Evolutionary conservation across 2,113 vertebrate species (phyloP), one percentile per base, ranked within the genome.

Genomic region (Calypte anna): DNA sequence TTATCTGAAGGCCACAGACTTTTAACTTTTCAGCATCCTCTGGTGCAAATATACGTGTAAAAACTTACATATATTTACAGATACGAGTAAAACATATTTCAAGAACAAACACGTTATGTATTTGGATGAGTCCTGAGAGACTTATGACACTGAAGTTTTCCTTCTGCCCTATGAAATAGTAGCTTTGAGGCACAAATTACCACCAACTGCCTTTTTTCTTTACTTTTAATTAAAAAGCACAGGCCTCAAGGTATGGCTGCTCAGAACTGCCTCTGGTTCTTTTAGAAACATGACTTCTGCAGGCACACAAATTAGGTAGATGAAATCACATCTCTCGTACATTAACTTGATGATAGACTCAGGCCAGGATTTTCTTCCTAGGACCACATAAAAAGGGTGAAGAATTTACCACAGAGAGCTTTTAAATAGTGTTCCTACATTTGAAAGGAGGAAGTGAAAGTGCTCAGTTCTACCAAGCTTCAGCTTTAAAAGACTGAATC

Each of bases 171-270:
- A 67, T 91, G 78, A 94, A 90, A 33, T 48, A 77, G 5, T 44
- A 77, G 51, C 31, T 91, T 68, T 67, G 84, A 90, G 51, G 43
- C 10, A 10, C 2, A 0, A 44, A 64, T 84, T 75, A 23, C 61
- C 70, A 82, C 40, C 31, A 67, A 43, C 15, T 72, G 67, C 36
- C 30, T 76, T 80, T 75, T 67, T 61, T 46, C 53, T 77, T 88
- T 83, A 74, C 77, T 48, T 93, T 85, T 80, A 89, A 92, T 84
- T 64, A 85, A 67, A 90, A 83, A 96, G 25, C 33, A 43, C 9
- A 78, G 31, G 13, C 59, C 53, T 88, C 63, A 74, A 87, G 72
- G 24, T 48, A 57, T 6, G 12, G 23, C 33, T 75, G 69, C 61
- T 66, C 68, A 76, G 43, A 87, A 54, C 55, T 88, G 63, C 57